These are phyloP conservation scores for Slavum lentiscoides DNA, from an alignment of 2,888 invertebrate genomes.

Conservation along the genomic window DNA sequence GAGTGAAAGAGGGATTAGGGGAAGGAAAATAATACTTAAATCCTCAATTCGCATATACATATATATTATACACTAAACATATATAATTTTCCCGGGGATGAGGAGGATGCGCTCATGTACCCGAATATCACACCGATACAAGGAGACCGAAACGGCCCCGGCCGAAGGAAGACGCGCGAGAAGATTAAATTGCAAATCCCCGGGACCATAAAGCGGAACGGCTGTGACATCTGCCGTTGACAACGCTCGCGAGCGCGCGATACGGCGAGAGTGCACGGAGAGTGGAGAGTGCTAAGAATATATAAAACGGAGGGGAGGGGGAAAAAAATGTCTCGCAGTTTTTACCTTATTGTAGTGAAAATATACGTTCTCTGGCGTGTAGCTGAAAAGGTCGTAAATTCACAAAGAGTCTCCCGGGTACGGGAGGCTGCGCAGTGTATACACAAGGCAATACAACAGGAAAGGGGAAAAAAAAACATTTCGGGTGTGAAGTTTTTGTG, in stretches of 20 bases:
- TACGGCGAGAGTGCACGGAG: not conserved
- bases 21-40: not conserved
- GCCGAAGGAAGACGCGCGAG: conserved; percentile 40
- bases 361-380: conserved; percentile 13
- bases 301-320: not conserved
- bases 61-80: not conserved
- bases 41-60: conserved; percentile 20
- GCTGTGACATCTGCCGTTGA: conserved; percentile 52
- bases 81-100: too few species aligned
- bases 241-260: conserved; percentile 6
- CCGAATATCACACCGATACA: too few species aligned
- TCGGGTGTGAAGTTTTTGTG: conserved; percentile 39
- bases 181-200: conserved; percentile 51
- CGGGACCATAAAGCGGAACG: conserved; percentile 36
- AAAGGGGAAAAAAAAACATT: conserved; percentile 4
- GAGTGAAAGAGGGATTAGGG: conserved; percentile 2
- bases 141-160: not conserved
- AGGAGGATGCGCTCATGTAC: too few species aligned
- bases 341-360: conserved; percentile 48
- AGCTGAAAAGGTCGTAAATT: conserved; percentile 43
- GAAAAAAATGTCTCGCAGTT: conserved; percentile 33
- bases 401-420: conserved; percentile 8
- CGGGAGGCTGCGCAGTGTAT: not conserved
- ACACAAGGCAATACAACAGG: too few species aligned
- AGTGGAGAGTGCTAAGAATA: too few species aligned